Base-by-base conservation (phyloP, 2,797 vertebrate species). In the Galagoides demidoff region DNA sequence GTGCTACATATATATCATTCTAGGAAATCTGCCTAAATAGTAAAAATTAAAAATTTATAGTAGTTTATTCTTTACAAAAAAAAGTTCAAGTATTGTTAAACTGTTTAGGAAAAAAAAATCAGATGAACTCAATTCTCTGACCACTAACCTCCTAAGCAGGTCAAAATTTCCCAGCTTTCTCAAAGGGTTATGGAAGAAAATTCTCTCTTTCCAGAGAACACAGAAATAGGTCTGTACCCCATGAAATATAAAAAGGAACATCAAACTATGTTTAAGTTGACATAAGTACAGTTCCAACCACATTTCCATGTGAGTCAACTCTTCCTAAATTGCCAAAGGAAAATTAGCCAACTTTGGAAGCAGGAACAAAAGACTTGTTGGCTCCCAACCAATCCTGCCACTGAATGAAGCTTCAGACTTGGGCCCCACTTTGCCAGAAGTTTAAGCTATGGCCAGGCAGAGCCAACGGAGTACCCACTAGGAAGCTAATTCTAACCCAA, bases 221-320 rank as follows among this genome's bases (percentile, higher is more conserved):
- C 29, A 59, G 61, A 90, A 61, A 66, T 8, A 9, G n/a, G 16
- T 59, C 92, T 79, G 49, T 0, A 22, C 7, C 37, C 85, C 86
- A 29, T 29, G 12, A 64, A 86, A 87, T 19, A 55, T 2, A 17
- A 85, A 73, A 23, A 78, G 9, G 49, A 66, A 90, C 92, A 45
- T 37, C 59, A 45, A 85, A 70, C 45, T 29, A 23, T 10, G 8
- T 45, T 37, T 14, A 43, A 70, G 31, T 20, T 63, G 52, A 49
- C 88, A n/a, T 31, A 68, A 89, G 59, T 1, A 49, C 2, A 52
- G 81, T 70, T 88, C 85, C 61, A 55, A 31, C 43, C 71, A 39
- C 90, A 81, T 78, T 82, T 79, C 92, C 89, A 27, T 0, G 4
- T 64, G 89, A 95, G 71, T 96, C 89, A 90, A 57, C 11, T 20